Base-by-base conservation (phyloP, 2,113 vertebrate genomes). In the Coreoperca whiteheadi region DNA sequence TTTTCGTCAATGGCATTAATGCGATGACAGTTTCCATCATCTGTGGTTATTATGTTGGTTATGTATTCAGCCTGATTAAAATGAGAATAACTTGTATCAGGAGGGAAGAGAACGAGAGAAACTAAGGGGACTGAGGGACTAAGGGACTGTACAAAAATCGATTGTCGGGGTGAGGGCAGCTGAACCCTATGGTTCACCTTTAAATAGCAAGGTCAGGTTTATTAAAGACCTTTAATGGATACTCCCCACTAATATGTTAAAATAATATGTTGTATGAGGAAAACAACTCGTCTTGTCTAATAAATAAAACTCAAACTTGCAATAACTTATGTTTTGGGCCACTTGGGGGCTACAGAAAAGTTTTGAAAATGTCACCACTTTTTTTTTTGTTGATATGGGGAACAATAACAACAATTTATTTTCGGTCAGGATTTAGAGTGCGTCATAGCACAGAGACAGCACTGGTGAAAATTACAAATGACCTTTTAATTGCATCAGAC, bases 1-100 rank as follows among this genome's bases (percentile, higher is more conserved):
- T 78, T 82, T 83, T 70, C 32, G 7, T 79, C 57, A 20, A 1
- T 64, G 68, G 23, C 79, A 80, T 82, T 74, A 65, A 66, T 0
- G 3, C 1, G 9, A 56, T 43, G 76, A 69, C 54, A 16, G 73
- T 46, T 57, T 66, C 65, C 30, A 79, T 74, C 66, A 56, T 54
- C 18, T 34, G 46, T n/a, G 21, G 66, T 39, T 0, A 3, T 65
- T 30, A 34, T 50, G 59, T 16, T 4, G 4, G 16, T 43, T 69
- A 68, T 70, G 56, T n/a, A 57, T 67, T 79, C 64, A 56, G 28
- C 30, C 0, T 6, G 12, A 25, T 37, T 4, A 21, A 54, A 76
- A 71, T 28, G 10, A 59, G 39, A 68, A 48, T 1, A 34, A 30
- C 10, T 1, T 12, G 6, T 30, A 50, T 11, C n/a, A 51, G n/a